These are phyloP conservation scores for Kradibia gibbosae DNA, from an alignment of 1,140 invertebrate genomes.

Conservation along the genomic window DNA sequence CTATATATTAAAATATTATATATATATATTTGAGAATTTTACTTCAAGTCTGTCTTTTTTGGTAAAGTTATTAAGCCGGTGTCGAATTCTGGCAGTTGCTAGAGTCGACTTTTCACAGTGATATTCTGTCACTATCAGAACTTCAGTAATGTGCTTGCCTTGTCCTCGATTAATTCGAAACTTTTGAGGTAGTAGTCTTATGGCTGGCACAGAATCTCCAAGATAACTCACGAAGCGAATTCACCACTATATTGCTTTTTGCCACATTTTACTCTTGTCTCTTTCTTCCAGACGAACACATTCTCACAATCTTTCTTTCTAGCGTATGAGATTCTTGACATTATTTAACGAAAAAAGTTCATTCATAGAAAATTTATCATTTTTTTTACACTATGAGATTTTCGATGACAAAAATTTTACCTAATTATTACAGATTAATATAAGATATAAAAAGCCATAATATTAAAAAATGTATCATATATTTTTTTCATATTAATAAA, in stretches of 20 bases:
- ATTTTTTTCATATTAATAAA: no score
- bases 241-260: conserved; percentile 14
- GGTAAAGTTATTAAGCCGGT: conserved; percentile 60
- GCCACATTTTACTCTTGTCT: conserved; percentile 18
- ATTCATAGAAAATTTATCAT: no score
- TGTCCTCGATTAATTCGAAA: conserved; percentile 70
- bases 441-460: no score
- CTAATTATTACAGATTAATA: no score
- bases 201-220: background rate
- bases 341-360: conserved; percentile 24
- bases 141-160: conserved; percentile 69
- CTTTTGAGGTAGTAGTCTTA: conserved; percentile 43
- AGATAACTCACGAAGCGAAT: conserved; percentile 13
- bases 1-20: no score
- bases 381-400: no score
- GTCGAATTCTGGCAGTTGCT: background rate
- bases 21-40: no score
- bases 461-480: no score
- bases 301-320: background rate
- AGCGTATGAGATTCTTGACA: background rate
- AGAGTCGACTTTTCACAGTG: background rate
- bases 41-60: no score
- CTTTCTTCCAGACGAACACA: background rate
- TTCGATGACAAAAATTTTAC: no score
- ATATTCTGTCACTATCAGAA: conserved; percentile 50